Base-by-base conservation (phyloP, 2,888 invertebrate species). In the Dicyrtomina minuta region DNA sequence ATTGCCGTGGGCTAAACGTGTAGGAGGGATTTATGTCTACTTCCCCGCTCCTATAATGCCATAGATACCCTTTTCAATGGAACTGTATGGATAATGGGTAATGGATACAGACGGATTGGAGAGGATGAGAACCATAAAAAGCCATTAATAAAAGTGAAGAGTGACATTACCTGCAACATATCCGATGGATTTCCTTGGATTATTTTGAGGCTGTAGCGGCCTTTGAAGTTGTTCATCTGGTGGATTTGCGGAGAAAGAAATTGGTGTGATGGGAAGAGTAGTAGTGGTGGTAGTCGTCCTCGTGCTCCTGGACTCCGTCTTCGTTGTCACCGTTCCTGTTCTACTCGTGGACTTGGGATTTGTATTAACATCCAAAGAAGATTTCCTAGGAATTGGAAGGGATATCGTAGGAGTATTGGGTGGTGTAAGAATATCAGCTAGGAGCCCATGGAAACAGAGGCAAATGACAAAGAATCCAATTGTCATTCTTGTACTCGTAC, bases 91-190 rank as follows among this genome's bases (percentile, higher is more conserved):
- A n/a, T n/a, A n/a, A n/a, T n/a, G n/a, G n/a, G n/a, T n/a, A n/a
- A 3, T 33, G 33, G 33, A 33, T n/a, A n/a, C n/a, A n/a, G n/a
- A n/a, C n/a, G 33, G 33, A 33, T 33, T 33, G 33, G 3, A 33
- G 4, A 8, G 33, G 33, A 33, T 5, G 8, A 33, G 33, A 33
- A 33, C 3, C 8, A 3, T 5, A 33, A 33, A 33, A 33, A 33
- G 26, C n/a, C 44, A 41, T 56, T 66, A 66, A 55, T 27, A n/a
- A 44, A 66, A 53, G 56, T 22, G 10, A 46, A 61, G 15, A 26
- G 27, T 22, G 43, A 44, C 22, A 26, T 65, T 71, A 73, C 73
- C 73, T 60, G 73, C 73, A 59, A 71, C 73, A 49, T 66, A 73
- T 71, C 73, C 73, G 26, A 68, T 65, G 51, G 70, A 62, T 61